phyloP scores from a whole-genome alignment of 2,113 vertebrate species.

The Polyodon spathula region DNA sequence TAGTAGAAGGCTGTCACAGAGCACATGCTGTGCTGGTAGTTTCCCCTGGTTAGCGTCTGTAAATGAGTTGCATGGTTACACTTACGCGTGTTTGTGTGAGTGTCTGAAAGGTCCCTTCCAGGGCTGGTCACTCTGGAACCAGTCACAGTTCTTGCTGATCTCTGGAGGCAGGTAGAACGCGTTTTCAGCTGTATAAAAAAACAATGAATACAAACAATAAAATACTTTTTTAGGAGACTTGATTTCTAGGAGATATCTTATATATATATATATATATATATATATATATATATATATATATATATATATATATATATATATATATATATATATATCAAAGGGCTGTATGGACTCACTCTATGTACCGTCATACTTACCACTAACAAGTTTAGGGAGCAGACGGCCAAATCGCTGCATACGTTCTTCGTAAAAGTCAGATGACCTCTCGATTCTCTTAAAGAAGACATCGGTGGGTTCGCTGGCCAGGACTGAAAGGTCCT shows the following conservation, averaged over 20 bases:
- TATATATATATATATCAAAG: too few species aligned
- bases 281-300: too few species aligned
- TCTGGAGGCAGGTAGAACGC: conserved; percentile 77
- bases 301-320: too few species aligned
- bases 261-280: too few species aligned
- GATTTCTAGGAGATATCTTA: too few species aligned
- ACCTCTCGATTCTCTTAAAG: conserved; percentile 71
- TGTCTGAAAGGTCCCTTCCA: conserved; percentile 38
- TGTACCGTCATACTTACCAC: conserved; percentile 63
- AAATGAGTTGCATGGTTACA: conserved; percentile 3
- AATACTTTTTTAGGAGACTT: not conserved
- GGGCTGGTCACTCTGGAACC: conserved; percentile 74
- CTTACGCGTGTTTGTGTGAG: conserved; percentile 58
- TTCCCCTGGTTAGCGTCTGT: too few species aligned
- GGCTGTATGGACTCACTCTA: not conserved
- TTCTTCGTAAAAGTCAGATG: conserved; percentile 72
- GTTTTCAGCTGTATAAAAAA: conserved; percentile 68
- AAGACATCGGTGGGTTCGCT: conserved; percentile 82
- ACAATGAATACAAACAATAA: not conserved
- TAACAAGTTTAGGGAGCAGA: conserved; percentile 78
- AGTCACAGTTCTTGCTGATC: conserved; percentile 68
- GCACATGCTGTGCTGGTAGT: too few species aligned
- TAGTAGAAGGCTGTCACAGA: too few species aligned
- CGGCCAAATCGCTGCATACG: conserved; percentile 74
- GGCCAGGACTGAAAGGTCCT: conserved; percentile 63